phyloP scores from a whole-genome alignment of 2,888 invertebrate species.

The Trissoscelio sp. region DNA sequence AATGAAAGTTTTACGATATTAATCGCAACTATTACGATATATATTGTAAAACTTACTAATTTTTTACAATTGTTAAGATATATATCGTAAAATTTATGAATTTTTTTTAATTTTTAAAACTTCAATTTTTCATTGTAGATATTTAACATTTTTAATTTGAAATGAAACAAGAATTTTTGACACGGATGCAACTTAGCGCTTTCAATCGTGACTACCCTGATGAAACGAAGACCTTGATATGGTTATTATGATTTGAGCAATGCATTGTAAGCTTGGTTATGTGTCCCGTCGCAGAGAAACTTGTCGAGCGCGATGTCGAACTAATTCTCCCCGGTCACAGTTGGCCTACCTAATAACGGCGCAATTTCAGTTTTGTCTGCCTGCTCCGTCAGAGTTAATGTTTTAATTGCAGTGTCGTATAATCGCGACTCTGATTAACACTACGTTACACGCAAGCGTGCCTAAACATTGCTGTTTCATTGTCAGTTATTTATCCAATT shows the following conservation, averaged over 20 bases:
- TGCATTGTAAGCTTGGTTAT: too few species aligned
- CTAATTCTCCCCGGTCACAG: constrained; percentile 42
- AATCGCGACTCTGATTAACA: constrained; percentile 41
- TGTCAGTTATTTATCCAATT: constrained; percentile 49
- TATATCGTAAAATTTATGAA: too few species aligned
- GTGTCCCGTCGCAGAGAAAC: too few species aligned
- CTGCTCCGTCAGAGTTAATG: constrained; percentile 30
- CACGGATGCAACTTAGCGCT: neutral
- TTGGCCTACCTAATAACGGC: constrained; percentile 43
- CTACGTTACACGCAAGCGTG: constrained; percentile 12
- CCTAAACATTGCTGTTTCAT: constrained; percentile 2
- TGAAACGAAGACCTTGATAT: constrained; percentile 12
- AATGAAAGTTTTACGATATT: constrained; percentile 8
- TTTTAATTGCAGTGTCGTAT: constrained; percentile 42
- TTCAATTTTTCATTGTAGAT: too few species aligned
- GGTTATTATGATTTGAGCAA: constrained; percentile 26
- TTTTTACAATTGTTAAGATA: too few species aligned
- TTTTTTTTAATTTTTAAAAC: too few species aligned
- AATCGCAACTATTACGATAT: too few species aligned
- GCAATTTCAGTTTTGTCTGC: constrained; percentile 30
- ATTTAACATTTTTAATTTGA: too few species aligned
- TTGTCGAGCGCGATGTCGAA: constrained; percentile 44
- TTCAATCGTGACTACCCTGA: neutral
- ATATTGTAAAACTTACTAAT: too few species aligned
- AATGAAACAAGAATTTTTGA: too few species aligned